Evolutionary conservation across 64 coral and sea anemone genomes (phyloP).

Genomic region (Dendronephthya gigantea): DNA sequence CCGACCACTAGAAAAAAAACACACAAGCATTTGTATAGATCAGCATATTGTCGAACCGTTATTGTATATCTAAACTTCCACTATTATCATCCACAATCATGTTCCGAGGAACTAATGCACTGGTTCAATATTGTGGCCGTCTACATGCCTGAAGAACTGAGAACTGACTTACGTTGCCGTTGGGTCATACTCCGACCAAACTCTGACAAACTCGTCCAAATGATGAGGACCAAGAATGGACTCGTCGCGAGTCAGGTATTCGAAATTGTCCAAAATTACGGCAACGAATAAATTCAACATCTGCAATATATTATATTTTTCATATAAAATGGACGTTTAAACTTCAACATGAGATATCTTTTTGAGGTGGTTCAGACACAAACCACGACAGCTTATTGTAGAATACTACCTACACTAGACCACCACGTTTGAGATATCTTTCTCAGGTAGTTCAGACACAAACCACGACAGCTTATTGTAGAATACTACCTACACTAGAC

Average conservation of each 20-base stretch:
- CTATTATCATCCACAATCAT: too few species aligned
- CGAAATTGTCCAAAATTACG: conserved; percentile 99
- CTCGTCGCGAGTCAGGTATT: conserved; percentile 92
- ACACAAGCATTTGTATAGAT: background rate
- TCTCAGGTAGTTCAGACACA: too few species aligned
- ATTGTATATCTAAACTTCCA: too few species aligned
- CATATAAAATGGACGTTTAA: background rate
- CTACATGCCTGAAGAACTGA: too few species aligned
- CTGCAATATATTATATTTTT: conserved; percentile 12
- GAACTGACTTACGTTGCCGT: conserved; percentile 80
- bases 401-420: too few species aligned
- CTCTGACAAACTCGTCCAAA: conserved; percentile 90
- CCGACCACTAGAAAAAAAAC: conserved; percentile 49
- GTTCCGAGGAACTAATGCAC: too few species aligned
- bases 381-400: background rate
- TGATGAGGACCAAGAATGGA: conserved; percentile 95
- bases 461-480: too few species aligned
- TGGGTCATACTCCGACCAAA: conserved; percentile 96
- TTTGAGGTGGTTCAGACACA: background rate
- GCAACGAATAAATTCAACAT: conserved; percentile 99
- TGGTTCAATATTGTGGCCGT: too few species aligned
- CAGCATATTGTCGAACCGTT: too few species aligned
- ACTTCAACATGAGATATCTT: too few species aligned
- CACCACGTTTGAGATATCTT: too few species aligned
- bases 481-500: too few species aligned